A percentile compares a stretch with the other conserved stretches of the same genome.
Conservation (phyloP, 1,140 invertebrate species). For the Streblospio benedicti region DNA sequence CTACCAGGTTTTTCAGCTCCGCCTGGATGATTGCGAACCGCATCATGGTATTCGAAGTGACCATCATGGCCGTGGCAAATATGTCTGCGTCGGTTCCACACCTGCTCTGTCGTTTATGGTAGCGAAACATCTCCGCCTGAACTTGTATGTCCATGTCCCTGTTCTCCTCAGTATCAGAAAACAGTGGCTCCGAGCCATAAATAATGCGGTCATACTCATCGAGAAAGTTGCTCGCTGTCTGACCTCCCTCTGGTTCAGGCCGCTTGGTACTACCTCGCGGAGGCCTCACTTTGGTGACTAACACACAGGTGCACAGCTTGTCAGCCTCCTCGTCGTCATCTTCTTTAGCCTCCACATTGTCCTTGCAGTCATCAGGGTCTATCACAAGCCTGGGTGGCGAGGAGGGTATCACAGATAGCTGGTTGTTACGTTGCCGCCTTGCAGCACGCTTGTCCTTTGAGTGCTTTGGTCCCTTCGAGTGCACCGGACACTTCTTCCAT, state of each 20-base stretch:
- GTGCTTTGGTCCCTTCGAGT: too few species aligned
- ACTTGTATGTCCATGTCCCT: not conserved
- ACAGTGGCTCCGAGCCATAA: constrained; percentile 38
- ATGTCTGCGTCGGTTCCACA: constrained; percentile 20
- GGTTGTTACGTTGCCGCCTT: too few species aligned
- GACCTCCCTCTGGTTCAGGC: constrained; percentile 42
- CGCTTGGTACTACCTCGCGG: constrained; percentile 12
- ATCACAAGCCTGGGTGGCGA: too few species aligned
- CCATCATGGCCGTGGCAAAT: constrained; percentile 27
- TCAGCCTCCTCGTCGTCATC: too few species aligned
- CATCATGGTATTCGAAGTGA: constrained; percentile 94
- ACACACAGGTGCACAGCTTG: too few species aligned
- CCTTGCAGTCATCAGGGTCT: too few species aligned
- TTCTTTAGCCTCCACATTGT: too few species aligned
- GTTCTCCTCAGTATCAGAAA: constrained; percentile 39
- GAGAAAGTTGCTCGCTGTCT: constrained; percentile 15
- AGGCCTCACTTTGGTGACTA: too few species aligned
- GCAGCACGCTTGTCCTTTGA: too few species aligned
- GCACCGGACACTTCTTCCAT: too few species aligned
- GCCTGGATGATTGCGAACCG: constrained; percentile 93
- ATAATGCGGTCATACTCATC: constrained; percentile 38
- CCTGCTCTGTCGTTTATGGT: constrained; percentile 4
- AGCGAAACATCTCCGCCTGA: constrained; percentile 3
- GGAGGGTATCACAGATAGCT: too few species aligned
- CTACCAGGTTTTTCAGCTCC: constrained; percentile 93